Evolutionary conservation across 2,888 invertebrate genomes (phyloP).

Genomic region (Caenorhabditis sinica): DNA sequence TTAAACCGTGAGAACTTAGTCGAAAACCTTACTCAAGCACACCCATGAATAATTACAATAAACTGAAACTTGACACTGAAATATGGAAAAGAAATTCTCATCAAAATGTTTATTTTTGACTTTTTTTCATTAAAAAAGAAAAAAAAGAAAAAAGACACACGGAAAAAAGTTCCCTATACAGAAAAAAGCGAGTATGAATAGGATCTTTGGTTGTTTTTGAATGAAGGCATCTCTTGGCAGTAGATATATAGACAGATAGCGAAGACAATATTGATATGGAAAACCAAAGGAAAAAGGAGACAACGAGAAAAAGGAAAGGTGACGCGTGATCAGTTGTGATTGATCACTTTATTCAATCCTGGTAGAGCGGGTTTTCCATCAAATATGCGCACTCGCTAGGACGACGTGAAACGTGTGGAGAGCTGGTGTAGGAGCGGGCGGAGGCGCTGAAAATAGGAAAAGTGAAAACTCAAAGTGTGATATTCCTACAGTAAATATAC

Average conservation of each 20-base stretch:
- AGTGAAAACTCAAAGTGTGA: not conserved
- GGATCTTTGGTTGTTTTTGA: constrained; percentile 53
- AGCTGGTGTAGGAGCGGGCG: constrained; percentile 62
- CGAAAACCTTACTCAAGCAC: no score
- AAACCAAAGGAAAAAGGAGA: constrained; percentile 1
- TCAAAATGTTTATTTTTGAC: constrained; percentile 1
- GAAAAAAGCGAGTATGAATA: constrained; percentile 37
- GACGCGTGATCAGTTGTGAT: constrained; percentile 49
- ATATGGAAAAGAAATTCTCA: not conserved
- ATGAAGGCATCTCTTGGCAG: constrained; percentile 37
- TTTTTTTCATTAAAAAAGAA: not conserved
- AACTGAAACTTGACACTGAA: no score
- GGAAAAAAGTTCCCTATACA: constrained; percentile 27
- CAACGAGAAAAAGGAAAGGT: constrained; percentile 7
- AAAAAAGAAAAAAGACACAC: not conserved
- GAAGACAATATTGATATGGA: constrained; percentile 42
- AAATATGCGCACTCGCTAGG: constrained; percentile 73
- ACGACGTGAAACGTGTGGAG: constrained; percentile 65
- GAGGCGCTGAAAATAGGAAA: constrained; percentile 61
- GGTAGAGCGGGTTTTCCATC: constrained; percentile 75
- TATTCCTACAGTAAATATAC: not conserved
- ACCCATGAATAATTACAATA: no score
- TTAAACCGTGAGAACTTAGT: no score
- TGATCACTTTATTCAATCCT: constrained; percentile 65
- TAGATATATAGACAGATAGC: constrained; percentile 55